Evolutionary conservation across 2,113 vertebrate genomes (phyloP), one percentile per base, ranked within the genome.

Genomic region (Smithornis capensis): DNA sequence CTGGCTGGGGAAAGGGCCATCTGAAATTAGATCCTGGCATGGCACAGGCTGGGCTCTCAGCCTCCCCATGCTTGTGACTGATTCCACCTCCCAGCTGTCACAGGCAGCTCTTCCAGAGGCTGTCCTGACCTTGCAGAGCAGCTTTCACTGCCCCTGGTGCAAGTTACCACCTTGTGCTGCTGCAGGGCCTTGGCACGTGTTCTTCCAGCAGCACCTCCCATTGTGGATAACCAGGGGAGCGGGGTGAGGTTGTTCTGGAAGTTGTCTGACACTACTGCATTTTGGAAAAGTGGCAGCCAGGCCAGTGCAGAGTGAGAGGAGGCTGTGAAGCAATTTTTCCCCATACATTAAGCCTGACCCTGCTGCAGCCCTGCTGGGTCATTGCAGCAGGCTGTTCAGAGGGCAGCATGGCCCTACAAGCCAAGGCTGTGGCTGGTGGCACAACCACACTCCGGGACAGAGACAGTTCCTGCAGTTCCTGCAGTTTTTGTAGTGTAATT

Each of bases 381-480:
- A 2, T 9, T 29, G 40, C 16, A 13, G 35, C n/a, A 60, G 52
- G 62, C 38, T 86, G 67, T 11, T 53, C 60, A 3, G 6, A 44
- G 65, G n/a, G 33, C 60, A 57, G 23, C 0, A 0, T 25, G 28
- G n/a, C 47, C 31, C 49, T 15, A 1, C 37, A 56, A 64, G 49
- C 17, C 35, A 35, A 47, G 63, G 53, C 40, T 76, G 40, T 42
- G 35, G 25, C 42, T 91, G 19, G 12, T 63, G 52, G 70, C 47
- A 60, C 67, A 21, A 90, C 37, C 7, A 2, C 56, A 78, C 40
- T 88, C 82, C 7, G 19, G 82, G 53, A 45, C 5, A 9, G 45
- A 64, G 79, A 22, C 71, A 50, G 33, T 88, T 92, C 92, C 90
- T 73, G 45, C 71, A 50, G 33, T 88, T 92, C 92, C 90, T 73